Evolutionary conservation across 1,140 invertebrate species (phyloP).

Genomic region (Drosophila gunungcola): DNA sequence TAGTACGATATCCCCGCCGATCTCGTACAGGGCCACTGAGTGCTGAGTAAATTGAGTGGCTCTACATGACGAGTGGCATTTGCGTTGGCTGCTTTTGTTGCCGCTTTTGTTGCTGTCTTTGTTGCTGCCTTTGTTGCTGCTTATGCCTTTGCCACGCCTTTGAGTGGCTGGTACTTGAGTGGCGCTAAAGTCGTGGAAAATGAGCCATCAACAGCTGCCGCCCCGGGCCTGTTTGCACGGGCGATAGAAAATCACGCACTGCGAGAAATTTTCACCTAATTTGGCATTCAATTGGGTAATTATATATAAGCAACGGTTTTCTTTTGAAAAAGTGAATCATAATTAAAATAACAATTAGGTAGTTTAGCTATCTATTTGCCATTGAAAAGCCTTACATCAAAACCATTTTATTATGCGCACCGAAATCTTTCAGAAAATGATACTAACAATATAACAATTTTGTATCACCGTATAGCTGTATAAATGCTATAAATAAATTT

Average conservation of each 20-base stretch:
- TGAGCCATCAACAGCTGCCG: conserved; percentile 62
- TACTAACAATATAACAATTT: no score
- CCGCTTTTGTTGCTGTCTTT: conserved; percentile 3
- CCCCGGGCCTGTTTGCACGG: conserved; percentile 24
- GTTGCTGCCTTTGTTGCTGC: conserved; percentile 11
- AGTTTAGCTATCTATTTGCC: no score
- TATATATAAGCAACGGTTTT: no score
- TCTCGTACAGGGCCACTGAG: conserved; percentile 18
- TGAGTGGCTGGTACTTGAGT: conserved; percentile 52
- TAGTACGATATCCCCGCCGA: conserved; percentile 20
- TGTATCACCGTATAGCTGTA: no score
- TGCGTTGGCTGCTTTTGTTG: conserved; percentile 7
- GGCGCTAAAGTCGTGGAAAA: conserved; percentile 56
- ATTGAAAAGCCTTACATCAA: no score
- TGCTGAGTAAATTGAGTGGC: conserved; percentile 50
- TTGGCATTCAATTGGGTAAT: no score
- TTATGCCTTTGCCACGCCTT: conserved; percentile 38
- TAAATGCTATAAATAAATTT: no score
- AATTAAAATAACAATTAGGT: no score
- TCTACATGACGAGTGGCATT: conserved; percentile 52
- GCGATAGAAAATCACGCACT: conserved; percentile 14
- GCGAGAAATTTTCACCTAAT: not conserved
- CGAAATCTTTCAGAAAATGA: no score
- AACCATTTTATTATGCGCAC: no score
- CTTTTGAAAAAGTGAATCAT: no score